These are phyloP conservation scores for Stercorarius parasiticus DNA, from an alignment of 2,113 vertebrate species.

Conservation along the genomic window DNA sequence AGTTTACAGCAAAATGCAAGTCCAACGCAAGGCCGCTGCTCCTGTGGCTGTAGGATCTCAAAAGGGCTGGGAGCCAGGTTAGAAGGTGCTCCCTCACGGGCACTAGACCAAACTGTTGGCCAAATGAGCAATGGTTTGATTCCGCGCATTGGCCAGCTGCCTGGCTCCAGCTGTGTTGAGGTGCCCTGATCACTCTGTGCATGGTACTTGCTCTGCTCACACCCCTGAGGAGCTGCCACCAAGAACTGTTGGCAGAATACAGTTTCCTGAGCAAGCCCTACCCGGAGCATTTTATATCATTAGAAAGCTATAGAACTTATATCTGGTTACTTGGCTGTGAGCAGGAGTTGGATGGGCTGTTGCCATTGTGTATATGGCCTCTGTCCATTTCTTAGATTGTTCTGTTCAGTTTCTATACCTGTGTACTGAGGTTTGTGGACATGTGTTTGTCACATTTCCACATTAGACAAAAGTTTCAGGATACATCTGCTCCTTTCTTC, in stretches of 20 bases:
- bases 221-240: not conserved
- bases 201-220: not conserved
- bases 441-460: not conserved
- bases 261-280: not conserved
- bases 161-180: not conserved
- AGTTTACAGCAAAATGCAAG: not conserved
- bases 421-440: not conserved
- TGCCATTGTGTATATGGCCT: not conserved
- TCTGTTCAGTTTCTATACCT: not conserved
- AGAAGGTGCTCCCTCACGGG: not conserved
- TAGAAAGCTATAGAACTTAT: not conserved
- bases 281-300: not conserved
- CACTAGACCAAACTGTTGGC: not conserved
- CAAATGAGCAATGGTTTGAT: not conserved
- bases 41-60: not conserved
- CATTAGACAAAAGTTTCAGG: not conserved
- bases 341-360: not conserved
- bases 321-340: not conserved
- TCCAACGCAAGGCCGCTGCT: not conserved
- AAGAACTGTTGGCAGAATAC: not conserved
- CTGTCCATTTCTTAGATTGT: not conserved
- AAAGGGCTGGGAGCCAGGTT: not conserved
- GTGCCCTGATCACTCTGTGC: not conserved
- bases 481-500: not conserved
- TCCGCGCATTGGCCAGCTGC: rapidly evolving